A percentile compares a stretch with the other conserved stretches of the same genome.
Conservation (phyloP, 2,113 vertebrate genomes). For the Oostethus manadensis region DNA sequence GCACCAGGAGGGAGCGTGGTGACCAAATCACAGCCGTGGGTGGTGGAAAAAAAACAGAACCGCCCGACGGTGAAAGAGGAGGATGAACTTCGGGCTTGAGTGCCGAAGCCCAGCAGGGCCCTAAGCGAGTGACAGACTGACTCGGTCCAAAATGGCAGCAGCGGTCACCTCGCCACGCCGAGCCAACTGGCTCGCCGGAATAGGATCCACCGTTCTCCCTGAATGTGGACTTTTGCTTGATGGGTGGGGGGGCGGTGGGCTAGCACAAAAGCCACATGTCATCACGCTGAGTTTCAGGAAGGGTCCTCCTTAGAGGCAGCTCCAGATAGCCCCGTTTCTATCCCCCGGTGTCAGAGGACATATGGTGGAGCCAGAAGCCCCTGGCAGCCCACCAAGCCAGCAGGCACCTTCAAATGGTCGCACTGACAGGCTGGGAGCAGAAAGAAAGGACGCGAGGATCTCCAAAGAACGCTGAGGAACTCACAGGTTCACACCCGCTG, state of each 20-base stretch:
- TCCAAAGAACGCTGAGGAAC: conserved; percentile 59
- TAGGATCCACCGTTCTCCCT: conserved; percentile 41
- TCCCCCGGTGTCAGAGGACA: conserved; percentile 45
- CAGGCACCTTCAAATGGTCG: conserved; percentile 49
- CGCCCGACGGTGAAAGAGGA: conserved; percentile 35
- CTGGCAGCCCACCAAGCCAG: conserved; percentile 63
- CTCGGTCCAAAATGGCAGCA: conserved; percentile 40
- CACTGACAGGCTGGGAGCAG: conserved; percentile 47
- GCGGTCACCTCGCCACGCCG: conserved; percentile 55
- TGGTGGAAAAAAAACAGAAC: conserved; percentile 20
- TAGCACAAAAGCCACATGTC: conserved; percentile 34
- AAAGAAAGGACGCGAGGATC: conserved; percentile 52
- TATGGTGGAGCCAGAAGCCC: conserved; percentile 57
- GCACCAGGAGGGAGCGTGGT: conserved; percentile 31
- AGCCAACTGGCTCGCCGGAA: conserved; percentile 57
- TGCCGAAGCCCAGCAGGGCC: conserved; percentile 46
- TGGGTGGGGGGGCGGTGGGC: conserved; percentile 22
- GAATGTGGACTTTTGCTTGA: conserved; percentile 30
- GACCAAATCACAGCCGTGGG: conserved; percentile 55
- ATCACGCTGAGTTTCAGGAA: conserved; percentile 50
- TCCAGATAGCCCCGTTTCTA: conserved; percentile 43
- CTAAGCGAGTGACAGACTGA: conserved; percentile 60
- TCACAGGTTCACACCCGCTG: conserved; percentile 38
- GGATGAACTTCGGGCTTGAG: conserved; percentile 46
- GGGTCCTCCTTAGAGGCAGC: conserved; percentile 54